Percentiles rank a stretch among this genome's conserved stretches.
Conservation (phyloP, 2,888 invertebrate species). For the Onthophagus sagittarius region DNA sequence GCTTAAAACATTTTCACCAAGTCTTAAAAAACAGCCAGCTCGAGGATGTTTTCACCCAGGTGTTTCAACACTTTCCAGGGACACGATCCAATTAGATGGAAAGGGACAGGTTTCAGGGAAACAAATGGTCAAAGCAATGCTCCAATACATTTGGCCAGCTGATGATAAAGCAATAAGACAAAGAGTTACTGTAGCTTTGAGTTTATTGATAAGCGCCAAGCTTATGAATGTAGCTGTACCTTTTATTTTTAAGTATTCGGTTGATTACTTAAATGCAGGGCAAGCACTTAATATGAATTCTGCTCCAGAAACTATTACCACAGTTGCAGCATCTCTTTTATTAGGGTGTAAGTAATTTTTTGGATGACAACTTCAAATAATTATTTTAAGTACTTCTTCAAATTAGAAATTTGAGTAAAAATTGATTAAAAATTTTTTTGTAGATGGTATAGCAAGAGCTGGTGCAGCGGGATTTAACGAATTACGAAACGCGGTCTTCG, state of each 20-base stretch:
- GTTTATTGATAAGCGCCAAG: conserved; percentile 78
- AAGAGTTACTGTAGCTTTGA: conserved; percentile 80
- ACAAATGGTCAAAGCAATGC: conserved; percentile 85
- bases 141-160: conserved; percentile 94
- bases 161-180: conserved; percentile 70
- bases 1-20: conserved; percentile 32
- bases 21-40: conserved; percentile 50
- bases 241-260: conserved; percentile 89
- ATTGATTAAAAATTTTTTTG: conserved; percentile 26
- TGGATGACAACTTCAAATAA: conserved; percentile 2
- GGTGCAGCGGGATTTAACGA: conserved; percentile 94
- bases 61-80: conserved; percentile 54
- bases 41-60: conserved; percentile 93
- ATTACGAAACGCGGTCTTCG: conserved; percentile 95
- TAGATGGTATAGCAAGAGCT: conserved; percentile 91
- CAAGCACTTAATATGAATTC: conserved; percentile 67
- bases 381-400: background rate
- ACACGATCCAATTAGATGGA: conserved; percentile 56
- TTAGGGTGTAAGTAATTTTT: conserved; percentile 73
- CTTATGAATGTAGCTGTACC: conserved; percentile 89
- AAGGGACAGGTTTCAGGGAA: conserved; percentile 59
- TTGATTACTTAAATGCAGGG: conserved; percentile 78
- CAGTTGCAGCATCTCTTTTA: conserved; percentile 74
- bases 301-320: conserved; percentile 75
- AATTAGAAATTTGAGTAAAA: no score